A percentile compares a stretch with the other conserved stretches of the same genome.
phyloP scores from a whole-genome alignment of 2,113 vertebrate species.

The Eonycteris spelaea region DNA sequence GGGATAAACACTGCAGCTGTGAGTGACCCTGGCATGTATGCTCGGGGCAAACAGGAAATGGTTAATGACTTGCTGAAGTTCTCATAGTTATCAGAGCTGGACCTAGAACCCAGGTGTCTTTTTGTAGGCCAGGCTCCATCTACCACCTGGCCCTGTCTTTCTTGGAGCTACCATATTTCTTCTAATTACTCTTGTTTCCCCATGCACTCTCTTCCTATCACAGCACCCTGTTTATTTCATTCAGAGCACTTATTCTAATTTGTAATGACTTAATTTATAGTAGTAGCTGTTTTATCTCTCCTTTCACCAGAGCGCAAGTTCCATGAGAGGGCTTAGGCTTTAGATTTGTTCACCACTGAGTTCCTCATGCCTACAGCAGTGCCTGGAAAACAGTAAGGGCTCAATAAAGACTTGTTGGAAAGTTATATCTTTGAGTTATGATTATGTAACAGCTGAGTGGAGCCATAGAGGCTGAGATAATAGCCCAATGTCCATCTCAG shows the following conservation, averaged over 20 bases:
- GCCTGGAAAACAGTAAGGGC: background rate
- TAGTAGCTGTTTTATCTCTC: background rate
- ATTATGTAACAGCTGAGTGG: background rate
- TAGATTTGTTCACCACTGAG: background rate
- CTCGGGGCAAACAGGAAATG: too few relatives aligned
- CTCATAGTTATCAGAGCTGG: background rate
- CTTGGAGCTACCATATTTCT: background rate
- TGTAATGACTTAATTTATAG: background rate
- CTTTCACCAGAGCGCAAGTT: background rate
- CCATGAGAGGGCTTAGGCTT: background rate
- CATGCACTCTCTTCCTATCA: background rate
- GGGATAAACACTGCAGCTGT: too few relatives aligned
- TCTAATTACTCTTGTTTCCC: background rate
- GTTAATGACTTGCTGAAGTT: background rate
- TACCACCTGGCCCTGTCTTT: background rate
- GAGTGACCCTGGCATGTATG: too few relatives aligned
- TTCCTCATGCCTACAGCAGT: background rate
- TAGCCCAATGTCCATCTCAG: fast-evolving
- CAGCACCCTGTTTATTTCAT: background rate
- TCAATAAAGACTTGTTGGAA: background rate
- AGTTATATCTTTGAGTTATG: background rate
- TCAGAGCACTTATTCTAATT: background rate
- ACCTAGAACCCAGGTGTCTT: background rate
- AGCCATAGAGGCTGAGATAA: background rate
- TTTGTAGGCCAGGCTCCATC: background rate